Evolutionary conservation across 2,888 invertebrate species (phyloP).

Genomic region (Ectemnius lituratus): DNA sequence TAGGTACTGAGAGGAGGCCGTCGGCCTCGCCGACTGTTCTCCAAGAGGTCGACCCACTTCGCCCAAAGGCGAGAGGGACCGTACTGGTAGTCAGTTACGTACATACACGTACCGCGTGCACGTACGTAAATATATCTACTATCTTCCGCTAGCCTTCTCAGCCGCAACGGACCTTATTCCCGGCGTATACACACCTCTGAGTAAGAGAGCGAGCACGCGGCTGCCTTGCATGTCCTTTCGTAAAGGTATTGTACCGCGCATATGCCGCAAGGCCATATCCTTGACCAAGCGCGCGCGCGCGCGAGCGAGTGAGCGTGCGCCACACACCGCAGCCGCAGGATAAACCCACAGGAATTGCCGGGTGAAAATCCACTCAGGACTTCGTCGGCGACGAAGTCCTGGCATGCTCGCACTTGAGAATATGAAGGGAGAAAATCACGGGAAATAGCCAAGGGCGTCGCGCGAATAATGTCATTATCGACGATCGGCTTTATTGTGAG

Average conservation of each 20-base stretch:
- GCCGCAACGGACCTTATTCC: constrained; percentile 47
- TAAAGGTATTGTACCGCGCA: constrained; percentile 5
- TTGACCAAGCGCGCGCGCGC: neutral
- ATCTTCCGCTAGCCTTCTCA: constrained; percentile 51
- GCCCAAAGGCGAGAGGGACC: constrained; percentile 70
- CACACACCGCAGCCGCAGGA: neutral
- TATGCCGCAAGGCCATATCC: constrained; percentile 22
- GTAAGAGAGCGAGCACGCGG: no score
- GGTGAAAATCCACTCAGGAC: no score
- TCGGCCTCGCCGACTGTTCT: constrained; percentile 64
- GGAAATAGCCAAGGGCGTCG: neutral
- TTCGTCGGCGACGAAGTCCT: neutral
- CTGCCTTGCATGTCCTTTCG: constrained; percentile 18
- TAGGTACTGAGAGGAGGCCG: constrained; percentile 60
- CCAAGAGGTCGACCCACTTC: constrained; percentile 71
- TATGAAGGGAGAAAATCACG: no score
- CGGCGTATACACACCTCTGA: constrained; percentile 18
- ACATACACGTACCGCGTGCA: constrained; percentile 48
- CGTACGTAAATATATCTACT: constrained; percentile 50
- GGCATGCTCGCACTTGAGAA: neutral
- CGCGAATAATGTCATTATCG: constrained; percentile 2
- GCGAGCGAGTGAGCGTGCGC: neutral
- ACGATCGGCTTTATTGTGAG: neutral
- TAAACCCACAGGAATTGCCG: no score
- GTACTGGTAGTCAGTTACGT: constrained; percentile 63